Evolutionary conservation across 1,140 invertebrate genomes (phyloP).

Genomic region (Melitaea cinxia): DNA sequence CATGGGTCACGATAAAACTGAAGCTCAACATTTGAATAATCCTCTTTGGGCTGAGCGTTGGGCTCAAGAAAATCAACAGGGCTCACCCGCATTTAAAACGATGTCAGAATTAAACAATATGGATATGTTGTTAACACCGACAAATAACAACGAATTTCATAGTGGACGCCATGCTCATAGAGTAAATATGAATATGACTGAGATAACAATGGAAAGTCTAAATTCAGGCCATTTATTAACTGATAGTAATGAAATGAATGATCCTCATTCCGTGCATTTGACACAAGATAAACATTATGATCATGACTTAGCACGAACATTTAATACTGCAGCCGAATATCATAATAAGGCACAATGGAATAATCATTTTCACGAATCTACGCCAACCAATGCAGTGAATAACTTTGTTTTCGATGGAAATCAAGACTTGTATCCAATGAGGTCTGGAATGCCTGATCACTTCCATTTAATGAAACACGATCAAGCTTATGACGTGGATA

Average conservation of each 20-base stretch:
- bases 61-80: neutral
- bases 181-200: slow-evolving; percentile 12
- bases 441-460: slow-evolving; percentile 27
- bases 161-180: slow-evolving; percentile 6
- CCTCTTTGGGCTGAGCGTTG: neutral
- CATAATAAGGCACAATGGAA: slow-evolving; percentile 7
- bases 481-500: slow-evolving; percentile 41
- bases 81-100: neutral
- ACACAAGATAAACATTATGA: slow-evolving; percentile 18
- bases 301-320: neutral
- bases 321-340: slow-evolving; percentile 8
- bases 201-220: neutral
- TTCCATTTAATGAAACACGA: slow-evolving; percentile 27
- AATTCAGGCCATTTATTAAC: neutral
- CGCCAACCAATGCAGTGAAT: slow-evolving; percentile 8
- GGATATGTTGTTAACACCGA: neutral
- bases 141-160: slow-evolving; percentile 5
- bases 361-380: slow-evolving; percentile 23
- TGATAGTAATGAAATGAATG: neutral
- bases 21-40: neutral
- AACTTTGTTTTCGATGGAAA: slow-evolving; percentile 10
- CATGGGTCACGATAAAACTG: neutral
- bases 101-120: neutral
- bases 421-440: slow-evolving; percentile 14
- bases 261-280: slow-evolving; percentile 10